Evolutionary conservation across 2,888 invertebrate genomes (phyloP).

Genomic region (Aromia moschata): DNA sequence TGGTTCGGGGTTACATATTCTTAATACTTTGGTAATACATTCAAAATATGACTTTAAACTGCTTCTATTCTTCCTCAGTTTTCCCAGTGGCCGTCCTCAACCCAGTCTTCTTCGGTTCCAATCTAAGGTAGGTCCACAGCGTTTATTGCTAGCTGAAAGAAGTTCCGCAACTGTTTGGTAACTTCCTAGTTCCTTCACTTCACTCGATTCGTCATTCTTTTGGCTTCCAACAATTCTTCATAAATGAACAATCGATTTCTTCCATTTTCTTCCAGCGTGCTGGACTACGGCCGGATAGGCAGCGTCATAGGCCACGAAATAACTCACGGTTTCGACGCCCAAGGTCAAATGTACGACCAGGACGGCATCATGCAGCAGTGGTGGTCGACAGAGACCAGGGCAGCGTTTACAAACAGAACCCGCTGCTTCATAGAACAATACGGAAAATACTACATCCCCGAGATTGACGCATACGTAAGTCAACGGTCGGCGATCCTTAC

Average conservation of each 20-base stretch:
- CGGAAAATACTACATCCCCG: constrained; percentile 57
- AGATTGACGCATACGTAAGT: constrained; percentile 55
- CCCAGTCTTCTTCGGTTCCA: constrained; percentile 55
- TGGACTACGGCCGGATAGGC: constrained; percentile 68
- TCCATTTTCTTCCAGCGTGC: constrained; percentile 59
- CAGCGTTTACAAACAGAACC: constrained; percentile 54
- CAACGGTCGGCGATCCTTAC: no score
- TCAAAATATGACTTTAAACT: constrained; percentile 12
- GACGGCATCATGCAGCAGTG: constrained; percentile 63
- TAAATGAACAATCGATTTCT: no score
- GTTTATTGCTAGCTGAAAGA: no score
- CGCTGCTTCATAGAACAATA: constrained; percentile 63
- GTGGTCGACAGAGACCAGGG: constrained; percentile 59
- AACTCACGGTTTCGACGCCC: constrained; percentile 64
- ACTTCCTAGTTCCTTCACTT: no score
- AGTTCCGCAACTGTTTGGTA: no score
- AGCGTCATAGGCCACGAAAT: constrained; percentile 69
- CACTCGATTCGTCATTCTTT: no score
- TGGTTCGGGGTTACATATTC: no score
- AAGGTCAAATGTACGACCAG: constrained; percentile 65
- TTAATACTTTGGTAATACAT: no score
- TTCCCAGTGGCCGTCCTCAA: constrained; percentile 58
- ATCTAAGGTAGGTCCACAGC: constrained; percentile 52
- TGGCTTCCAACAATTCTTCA: no score
- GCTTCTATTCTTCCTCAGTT: constrained; percentile 48